These are phyloP conservation scores for Lomographa bimaculata DNA, from an alignment of 2,888 invertebrate genomes.

Conservation along the genomic window DNA sequence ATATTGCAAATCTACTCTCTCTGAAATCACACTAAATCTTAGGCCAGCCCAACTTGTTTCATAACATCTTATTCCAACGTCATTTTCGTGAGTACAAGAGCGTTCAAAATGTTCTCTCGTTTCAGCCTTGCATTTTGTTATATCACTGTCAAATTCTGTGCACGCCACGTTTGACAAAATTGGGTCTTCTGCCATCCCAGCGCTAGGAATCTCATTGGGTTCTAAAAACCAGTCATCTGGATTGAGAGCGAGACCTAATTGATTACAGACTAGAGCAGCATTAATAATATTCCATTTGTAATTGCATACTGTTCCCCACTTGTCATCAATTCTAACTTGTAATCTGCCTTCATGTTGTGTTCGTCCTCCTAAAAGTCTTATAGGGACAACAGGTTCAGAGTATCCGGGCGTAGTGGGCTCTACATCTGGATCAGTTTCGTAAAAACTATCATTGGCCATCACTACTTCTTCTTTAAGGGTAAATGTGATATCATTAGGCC, in stretches of 20 bases:
- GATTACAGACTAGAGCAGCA: constrained; percentile 97
- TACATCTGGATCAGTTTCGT: constrained; percentile 82
- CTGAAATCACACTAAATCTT: constrained; percentile 94
- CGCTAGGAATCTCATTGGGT: constrained; percentile 90
- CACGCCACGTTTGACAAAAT: constrained; percentile 95
- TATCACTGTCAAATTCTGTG: constrained; percentile 94
- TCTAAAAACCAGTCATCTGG: constrained; percentile 96
- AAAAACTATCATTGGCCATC: constrained; percentile 85
- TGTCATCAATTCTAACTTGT: constrained; percentile 91
- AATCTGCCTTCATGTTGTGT: constrained; percentile 93
- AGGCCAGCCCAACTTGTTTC: constrained; percentile 97
- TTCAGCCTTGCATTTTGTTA: constrained; percentile 94
- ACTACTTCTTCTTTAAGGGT: constrained; percentile 90
- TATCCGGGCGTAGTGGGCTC: constrained; percentile 85
- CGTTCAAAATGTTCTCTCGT: constrained; percentile 91
- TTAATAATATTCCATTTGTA: constrained; percentile 97
- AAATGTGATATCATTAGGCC: constrained; percentile 91
- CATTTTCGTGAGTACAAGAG: constrained; percentile 93
- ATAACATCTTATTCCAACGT: constrained; percentile 94
- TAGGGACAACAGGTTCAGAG: constrained; percentile 86
- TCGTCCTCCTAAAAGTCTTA: constrained; percentile 92
- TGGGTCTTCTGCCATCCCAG: constrained; percentile 90
- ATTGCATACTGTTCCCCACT: constrained; percentile 99
- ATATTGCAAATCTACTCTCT: constrained; percentile 93
- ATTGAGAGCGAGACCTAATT: constrained; percentile 95